phyloP scores from a whole-genome alignment of 2,888 invertebrate species.

The Monochamus alternatus region DNA sequence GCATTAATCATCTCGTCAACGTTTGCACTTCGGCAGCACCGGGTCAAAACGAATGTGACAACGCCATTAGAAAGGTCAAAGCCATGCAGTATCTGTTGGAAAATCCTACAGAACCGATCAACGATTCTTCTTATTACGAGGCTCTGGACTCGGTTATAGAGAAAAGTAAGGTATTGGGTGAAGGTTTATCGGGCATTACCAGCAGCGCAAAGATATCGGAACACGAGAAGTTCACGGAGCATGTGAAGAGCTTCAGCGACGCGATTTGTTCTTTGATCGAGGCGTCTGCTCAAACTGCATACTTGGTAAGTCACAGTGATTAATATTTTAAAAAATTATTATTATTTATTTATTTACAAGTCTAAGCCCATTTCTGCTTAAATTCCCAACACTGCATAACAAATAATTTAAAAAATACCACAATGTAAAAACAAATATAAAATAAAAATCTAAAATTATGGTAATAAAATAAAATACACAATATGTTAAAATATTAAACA shows the following conservation, averaged over 20 bases:
- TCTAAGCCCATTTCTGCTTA: too few species aligned
- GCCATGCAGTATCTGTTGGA: constrained; percentile 87
- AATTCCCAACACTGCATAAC: too few species aligned
- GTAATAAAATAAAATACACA: too few species aligned
- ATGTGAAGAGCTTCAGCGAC: constrained; percentile 87
- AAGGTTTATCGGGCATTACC: constrained; percentile 96
- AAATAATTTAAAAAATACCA: too few species aligned
- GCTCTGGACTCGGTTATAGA: constrained; percentile 93
- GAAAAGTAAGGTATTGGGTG: constrained; percentile 86
- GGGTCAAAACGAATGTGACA: constrained; percentile 96
- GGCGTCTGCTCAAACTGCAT: constrained; percentile 95
- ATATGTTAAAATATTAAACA: too few species aligned
- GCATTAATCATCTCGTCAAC: constrained; percentile 91
- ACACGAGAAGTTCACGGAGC: constrained; percentile 87
- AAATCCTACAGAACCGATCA: constrained; percentile 90
- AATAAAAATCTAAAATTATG: too few species aligned
- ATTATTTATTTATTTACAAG: too few species aligned
- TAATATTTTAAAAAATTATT: too few species aligned
- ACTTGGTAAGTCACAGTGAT: constrained; percentile 75
- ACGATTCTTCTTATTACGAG: constrained; percentile 92
- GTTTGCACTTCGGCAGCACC: constrained; percentile 92
- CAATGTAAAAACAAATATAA: too few species aligned
- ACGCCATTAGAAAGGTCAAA: constrained; percentile 93
- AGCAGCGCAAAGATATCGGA: constrained; percentile 91
- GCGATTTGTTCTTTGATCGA: constrained; percentile 95